Base-by-base conservation (phyloP, 2,113 vertebrate species). In the Quiscalus mexicanus region DNA sequence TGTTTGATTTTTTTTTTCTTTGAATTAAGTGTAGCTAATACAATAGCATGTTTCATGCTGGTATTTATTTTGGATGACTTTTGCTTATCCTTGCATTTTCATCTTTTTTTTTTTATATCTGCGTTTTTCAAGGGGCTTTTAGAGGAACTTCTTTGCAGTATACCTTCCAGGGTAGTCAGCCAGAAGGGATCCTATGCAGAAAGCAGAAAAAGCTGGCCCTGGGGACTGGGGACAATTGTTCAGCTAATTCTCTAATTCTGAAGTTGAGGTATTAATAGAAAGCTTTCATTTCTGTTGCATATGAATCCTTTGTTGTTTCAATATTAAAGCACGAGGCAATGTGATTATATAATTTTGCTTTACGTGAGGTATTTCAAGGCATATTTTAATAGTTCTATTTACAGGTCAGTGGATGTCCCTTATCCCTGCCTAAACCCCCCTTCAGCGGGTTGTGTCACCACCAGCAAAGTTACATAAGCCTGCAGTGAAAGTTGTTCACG, bases 381-480 rank as follows among this genome's bases (percentile, higher is more conserved):
- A 10, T 65, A 52, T 85, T 95, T 79, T 90, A 55, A 31, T 59
- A 91, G 82, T 28, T 77, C 12, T 74, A 0, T 88, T 91, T 85
- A 39, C 67, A 87, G 90, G 87, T 83, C 82, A 93, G 33, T 70
- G 78, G 42, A 89, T 86, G 56, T 94, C 76, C 59, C 76, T 64
- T 90, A 19, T 30, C 42, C 0, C 1, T 24, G 60, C 68, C 83
- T 27, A 86, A 49, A 27, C 67, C 22, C 19, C 56, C 71, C 87
- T 77, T 59, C 44, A 42, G 41, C 0, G 6, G 52, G 64, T 84
- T 94, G 80, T 89, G 80, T 90, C 76, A 84, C 64, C 68, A 30
- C n/a, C 0, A 1, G 47, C 71, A 28, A 71, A 80, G 88, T 96
- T 93, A 78, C 49, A 24, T 82, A 93, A 90, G 90, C 70, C 71